Base-by-base conservation (phyloP, 2,888 invertebrate species). In the Vandiemenella viatica region DNA sequence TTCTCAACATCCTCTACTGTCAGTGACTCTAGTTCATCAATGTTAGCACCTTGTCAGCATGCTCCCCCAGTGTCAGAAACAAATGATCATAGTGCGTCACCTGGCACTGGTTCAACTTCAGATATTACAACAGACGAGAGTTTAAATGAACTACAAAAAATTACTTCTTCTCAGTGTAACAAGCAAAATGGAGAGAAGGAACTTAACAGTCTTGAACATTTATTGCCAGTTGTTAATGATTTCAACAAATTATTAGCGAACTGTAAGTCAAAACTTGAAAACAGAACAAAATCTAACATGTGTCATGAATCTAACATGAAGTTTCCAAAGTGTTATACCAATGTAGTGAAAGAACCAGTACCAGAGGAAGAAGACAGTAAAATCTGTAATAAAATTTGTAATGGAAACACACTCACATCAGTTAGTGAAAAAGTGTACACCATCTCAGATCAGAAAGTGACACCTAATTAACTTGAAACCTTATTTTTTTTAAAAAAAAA, bases 121-220 rank as follows among this genome's bases (percentile, higher is more conserved):
- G 19, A 42, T n/a, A 21, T 42, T 8, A 5, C 18, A 1, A 42
- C n/a, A 13, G 20, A 42, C n/a, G 13, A 18, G 20, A 20, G 19
- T n/a, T 19, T 17, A n/a, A 20, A 18, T 4, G 42, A 19, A 42
- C 15, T 38, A 10, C 7, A 18, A 38, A 10, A 37, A 16, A 6
- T 18, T 7, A 40, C 17, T 3, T 13, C n/a, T 20, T 38, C 17
- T 18, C 8, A n/a, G 6, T 8, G 17, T 23, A 20, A 22, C 5
- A 43, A 22, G n/a, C 16, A 26, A 5, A 50, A 48, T 26, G 48
- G 50, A 18, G 50, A 52, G 20, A 54, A 46, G 37, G 57, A 57
- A 20, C 41, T 53, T 13, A 54, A 56, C 6, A 57, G 55, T 45
- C 48, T 58, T 17, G 55, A 57, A 38, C 53, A 56, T 20, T 48